Conservation (phyloP, 2,797 vertebrate genomes). For the Uromys caudimaculatus region DNA sequence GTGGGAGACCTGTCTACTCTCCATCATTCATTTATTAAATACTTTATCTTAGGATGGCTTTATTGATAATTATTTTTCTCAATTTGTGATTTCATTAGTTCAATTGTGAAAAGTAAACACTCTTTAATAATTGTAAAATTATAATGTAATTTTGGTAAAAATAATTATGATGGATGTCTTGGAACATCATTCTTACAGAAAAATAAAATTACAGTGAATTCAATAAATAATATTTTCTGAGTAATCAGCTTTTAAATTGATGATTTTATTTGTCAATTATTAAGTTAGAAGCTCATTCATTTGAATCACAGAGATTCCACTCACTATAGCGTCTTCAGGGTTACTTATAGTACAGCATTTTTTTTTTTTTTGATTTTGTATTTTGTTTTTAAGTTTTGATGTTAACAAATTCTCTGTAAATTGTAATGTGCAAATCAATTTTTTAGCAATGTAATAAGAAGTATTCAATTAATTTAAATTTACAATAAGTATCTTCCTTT, state of each 20-base stretch:
- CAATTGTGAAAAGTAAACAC: neutral
- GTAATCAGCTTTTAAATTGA: neutral
- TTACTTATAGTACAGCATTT: neutral
- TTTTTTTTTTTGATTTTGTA: neutral
- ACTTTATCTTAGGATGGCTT: neutral
- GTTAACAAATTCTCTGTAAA: neutral
- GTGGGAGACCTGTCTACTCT: neutral
- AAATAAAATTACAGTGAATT: neutral
- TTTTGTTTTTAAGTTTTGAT: neutral
- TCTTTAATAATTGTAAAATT: neutral
- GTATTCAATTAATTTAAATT: slow-evolving; percentile 4
- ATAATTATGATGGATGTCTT: slow-evolving; percentile 5
- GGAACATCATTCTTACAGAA: neutral
- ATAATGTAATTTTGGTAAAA: neutral
- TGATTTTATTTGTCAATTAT: neutral
- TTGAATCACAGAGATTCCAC: neutral
- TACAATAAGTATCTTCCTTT: neutral
- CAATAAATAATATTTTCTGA: slow-evolving; percentile 1
- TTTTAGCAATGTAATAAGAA: neutral
- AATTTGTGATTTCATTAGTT: neutral
- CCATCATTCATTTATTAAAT: neutral
- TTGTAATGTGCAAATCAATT: neutral
- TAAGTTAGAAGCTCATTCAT: neutral
- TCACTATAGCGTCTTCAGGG: neutral
- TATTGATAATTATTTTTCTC: neutral